Evolutionary conservation across 1,140 invertebrate species (phyloP).

Genomic region (Condylostylus longicornis): DNA sequence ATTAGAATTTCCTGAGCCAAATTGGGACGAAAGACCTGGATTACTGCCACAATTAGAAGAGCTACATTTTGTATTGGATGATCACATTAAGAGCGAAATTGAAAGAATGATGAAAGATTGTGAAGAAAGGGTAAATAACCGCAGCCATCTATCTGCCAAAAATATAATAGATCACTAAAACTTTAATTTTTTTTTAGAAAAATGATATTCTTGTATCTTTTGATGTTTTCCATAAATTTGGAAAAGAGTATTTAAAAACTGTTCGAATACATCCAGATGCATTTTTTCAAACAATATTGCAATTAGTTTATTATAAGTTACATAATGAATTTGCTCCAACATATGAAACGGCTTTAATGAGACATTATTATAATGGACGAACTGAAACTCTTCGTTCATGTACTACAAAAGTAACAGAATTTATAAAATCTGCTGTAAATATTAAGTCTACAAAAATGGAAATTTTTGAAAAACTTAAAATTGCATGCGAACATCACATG

Average conservation of each 20-base stretch:
- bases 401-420: conserved; percentile 28
- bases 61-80: conserved; percentile 21
- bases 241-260: conserved; percentile 36
- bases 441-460: conserved; percentile 12
- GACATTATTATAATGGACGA: conserved; percentile 36
- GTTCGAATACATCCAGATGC: conserved; percentile 43
- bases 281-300: conserved; percentile 47
- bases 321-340: conserved; percentile 35
- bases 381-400: conserved; percentile 38
- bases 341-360: conserved; percentile 40
- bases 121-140: conserved; percentile 15
- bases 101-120: conserved; percentile 17
- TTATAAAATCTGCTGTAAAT: conserved; percentile 31
- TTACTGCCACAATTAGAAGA: conserved; percentile 11
- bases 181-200: conserved; percentile 25
- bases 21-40: conserved; percentile 12
- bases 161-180: not conserved
- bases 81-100: conserved; percentile 19
- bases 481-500: conserved; percentile 30
- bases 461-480: conserved; percentile 19
- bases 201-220: conserved; percentile 29
- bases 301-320: conserved; percentile 43
- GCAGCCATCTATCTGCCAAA: not conserved
- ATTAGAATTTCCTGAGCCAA: conserved; percentile 22
- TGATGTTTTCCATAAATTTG: conserved; percentile 35